phyloP scores from a whole-genome alignment of 2,888 invertebrate genomes.

The Aporophyla lueneburgensis region DNA sequence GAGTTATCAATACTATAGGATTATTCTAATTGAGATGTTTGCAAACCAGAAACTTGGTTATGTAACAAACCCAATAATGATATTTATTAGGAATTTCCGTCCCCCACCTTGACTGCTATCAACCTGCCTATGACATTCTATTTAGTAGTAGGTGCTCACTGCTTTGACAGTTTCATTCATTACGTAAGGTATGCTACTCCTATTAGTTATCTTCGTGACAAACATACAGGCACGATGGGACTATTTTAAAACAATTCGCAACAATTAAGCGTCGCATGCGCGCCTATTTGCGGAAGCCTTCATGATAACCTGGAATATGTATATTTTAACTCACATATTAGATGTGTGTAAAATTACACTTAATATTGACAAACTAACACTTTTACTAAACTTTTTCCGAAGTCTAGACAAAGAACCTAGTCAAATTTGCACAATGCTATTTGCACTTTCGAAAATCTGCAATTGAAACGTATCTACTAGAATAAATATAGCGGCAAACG shows the following conservation, averaged over 20 bases:
- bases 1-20: slow-evolving; percentile 62
- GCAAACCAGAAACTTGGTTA: slow-evolving; percentile 69
- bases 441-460: slow-evolving; percentile 88
- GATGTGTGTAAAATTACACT: slow-evolving; percentile 59
- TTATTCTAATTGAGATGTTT: slow-evolving; percentile 66
- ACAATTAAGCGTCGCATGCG: too few species aligned
- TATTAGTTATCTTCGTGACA: slow-evolving; percentile 37
- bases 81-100: slow-evolving; percentile 77
- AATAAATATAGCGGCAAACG: slow-evolving; percentile 81
- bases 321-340: slow-evolving; percentile 24
- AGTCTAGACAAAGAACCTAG: slow-evolving; percentile 79
- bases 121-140: slow-evolving; percentile 65
- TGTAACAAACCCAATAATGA: slow-evolving; percentile 70
- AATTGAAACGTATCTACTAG: slow-evolving; percentile 81
- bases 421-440: slow-evolving; percentile 83
- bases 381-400: slow-evolving; percentile 77
- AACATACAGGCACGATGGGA: background rate
- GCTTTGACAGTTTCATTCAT: slow-evolving; percentile 59
- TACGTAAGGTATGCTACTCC: slow-evolving; percentile 60
- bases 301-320: slow-evolving; percentile 24
- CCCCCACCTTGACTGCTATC: slow-evolving; percentile 65
- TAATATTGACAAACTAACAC: slow-evolving; percentile 71
- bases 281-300: too few species aligned
- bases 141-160: slow-evolving; percentile 57
- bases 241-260: too few species aligned